Percentiles rank a stretch among this genome's conserved stretches.
Conservation (phyloP, 2,113 vertebrate species). For the Pantherophis guttatus region DNA sequence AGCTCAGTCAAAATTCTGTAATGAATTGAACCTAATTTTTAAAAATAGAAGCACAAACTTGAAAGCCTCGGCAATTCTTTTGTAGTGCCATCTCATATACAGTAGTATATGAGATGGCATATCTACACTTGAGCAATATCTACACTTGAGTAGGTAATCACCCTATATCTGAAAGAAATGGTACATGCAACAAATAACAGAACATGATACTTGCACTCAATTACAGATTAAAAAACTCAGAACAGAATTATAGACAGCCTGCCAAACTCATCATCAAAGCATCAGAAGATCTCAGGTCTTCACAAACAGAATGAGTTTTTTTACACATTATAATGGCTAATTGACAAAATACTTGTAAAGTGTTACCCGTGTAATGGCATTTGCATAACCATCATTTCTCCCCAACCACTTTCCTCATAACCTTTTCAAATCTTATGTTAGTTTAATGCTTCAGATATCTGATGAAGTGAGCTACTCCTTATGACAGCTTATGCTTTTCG, state of each 20-base stretch:
- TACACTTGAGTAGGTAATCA: not conserved
- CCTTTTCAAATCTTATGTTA: not conserved
- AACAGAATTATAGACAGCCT: not conserved
- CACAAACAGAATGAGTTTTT: not conserved
- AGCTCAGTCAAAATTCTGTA: conserved; percentile 7
- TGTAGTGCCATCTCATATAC: not conserved
- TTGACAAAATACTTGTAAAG: not conserved
- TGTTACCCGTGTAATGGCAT: not conserved
- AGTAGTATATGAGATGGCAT: not conserved
- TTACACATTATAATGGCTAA: not conserved
- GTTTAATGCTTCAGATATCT: not conserved
- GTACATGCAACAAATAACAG: not conserved
- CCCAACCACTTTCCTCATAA: not conserved
- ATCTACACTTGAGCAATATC: no score
- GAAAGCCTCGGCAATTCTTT: not conserved
- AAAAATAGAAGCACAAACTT: conserved; percentile 34
- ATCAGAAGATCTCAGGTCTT: not conserved
- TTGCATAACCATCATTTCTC: not conserved
- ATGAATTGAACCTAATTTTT: conserved; percentile 17
- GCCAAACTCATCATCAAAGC: not conserved
- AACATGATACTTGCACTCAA: not conserved
- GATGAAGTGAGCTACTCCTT: not conserved
- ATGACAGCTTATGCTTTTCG: not conserved
- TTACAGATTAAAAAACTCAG: not conserved
- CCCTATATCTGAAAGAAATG: not conserved